Evolutionary conservation across 92 coral and sea anemone species (phyloP), one percentile per base, ranked within the genome.

Genomic region (Phenganax stokvisi): DNA sequence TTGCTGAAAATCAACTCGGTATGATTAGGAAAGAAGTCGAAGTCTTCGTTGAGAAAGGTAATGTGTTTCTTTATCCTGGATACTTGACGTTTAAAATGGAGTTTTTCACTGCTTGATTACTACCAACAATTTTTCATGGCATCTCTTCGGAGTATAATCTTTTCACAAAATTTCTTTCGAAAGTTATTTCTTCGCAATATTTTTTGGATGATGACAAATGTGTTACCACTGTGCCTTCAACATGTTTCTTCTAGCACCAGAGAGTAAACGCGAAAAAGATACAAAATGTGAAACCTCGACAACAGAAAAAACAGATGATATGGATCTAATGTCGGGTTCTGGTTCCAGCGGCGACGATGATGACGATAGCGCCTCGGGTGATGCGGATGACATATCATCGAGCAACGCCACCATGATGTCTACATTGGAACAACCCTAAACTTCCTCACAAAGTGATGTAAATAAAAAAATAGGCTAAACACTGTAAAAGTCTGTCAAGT

Each of bases 11-110:
- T 58, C 53, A 61, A 47, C 72, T 78, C 8, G 82, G 72, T 11
- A 30, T 44, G 72, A 64, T 64, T 7, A 11, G 72, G 6, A 78
- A 61, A 25, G 82, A 78, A 15, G 72, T 63, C 6, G 15, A 37
- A 12, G 82, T 78, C 6, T 30, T 51, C 10, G 82, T 78, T 12
- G 63, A 63, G 63, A 7, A 78, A 61, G 82, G 82, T 66, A 66
- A 13, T 61, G 7, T 69, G 51, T 20, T 20, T 20, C 25, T 20
- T 20, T 20, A 20, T 20, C 25, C 25, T 20, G 25, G 25, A 20
- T 20, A 20, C 25, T 20, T 20, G 25, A 20, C 25, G 25, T 20
- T 20, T 20, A 20, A 20, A 8, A 25, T 6, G 74, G 7, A 69
- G 74, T 69, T 6, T 69, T 69, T 69, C n/a, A 8, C 16, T 5